Evolutionary conservation across 2,888 invertebrate genomes (phyloP).

Genomic region (Troilus luridus): DNA sequence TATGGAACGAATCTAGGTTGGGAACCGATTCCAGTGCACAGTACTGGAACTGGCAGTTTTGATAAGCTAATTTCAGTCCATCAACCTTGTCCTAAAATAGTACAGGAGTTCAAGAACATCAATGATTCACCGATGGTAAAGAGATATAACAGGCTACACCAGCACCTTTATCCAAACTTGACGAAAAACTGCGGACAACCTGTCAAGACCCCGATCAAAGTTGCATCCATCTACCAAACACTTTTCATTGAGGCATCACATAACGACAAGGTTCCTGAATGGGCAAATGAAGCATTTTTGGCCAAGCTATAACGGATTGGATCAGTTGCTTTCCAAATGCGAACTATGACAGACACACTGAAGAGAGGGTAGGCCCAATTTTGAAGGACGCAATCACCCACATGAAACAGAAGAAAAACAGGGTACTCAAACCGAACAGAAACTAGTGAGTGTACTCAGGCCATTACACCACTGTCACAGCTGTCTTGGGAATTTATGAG

Average conservation of each 20-base stretch:
- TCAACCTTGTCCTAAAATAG: slow-evolving; percentile 48
- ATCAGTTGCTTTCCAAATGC: slow-evolving; percentile 72
- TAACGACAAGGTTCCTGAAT: slow-evolving; percentile 74
- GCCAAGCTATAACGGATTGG: slow-evolving; percentile 76
- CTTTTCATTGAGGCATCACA: slow-evolving; percentile 72
- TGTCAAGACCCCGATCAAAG: slow-evolving; percentile 74
- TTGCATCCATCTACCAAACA: slow-evolving; percentile 77
- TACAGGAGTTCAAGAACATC: background rate
- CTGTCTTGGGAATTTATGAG: slow-evolving; percentile 75
- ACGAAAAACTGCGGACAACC: slow-evolving; percentile 75
- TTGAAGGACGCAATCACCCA: slow-evolving; percentile 64
- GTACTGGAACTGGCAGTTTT: slow-evolving; percentile 73
- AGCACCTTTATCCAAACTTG: slow-evolving; percentile 77
- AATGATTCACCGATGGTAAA: slow-evolving; percentile 7
- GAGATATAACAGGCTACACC: slow-evolving; percentile 69
- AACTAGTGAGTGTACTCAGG: slow-evolving; percentile 79
- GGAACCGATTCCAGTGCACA: slow-evolving; percentile 85
- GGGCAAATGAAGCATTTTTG: slow-evolving; percentile 80
- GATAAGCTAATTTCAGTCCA: slow-evolving; percentile 70
- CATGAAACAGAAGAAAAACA: slow-evolving; percentile 58
- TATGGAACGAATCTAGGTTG: slow-evolving; percentile 73
- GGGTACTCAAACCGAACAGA: slow-evolving; percentile 66
- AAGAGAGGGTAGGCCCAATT: slow-evolving; percentile 69
- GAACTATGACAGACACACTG: slow-evolving; percentile 69
- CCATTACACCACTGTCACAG: slow-evolving; percentile 82